These are phyloP conservation scores for Colaptes auratus DNA, from an alignment of 2,113 vertebrate species.

Conservation along the genomic window DNA sequence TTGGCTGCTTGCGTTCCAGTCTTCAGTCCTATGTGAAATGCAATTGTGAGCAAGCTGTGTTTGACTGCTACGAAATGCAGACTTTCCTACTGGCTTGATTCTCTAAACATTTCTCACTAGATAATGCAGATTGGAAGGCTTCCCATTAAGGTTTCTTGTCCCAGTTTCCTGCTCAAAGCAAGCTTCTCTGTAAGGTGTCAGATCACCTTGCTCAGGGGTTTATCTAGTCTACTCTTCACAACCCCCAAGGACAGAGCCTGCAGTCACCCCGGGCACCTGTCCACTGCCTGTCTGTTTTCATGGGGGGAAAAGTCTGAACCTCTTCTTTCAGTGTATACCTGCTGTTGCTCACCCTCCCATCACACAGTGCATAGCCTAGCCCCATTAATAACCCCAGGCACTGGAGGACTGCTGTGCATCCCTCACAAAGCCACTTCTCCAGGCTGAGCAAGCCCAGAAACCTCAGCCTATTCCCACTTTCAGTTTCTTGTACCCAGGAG, in stretches of 20 bases:
- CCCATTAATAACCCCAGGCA: neutral
- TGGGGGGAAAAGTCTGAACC: neutral
- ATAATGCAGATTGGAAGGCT: neutral
- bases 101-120: neutral
- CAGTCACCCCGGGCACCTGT: neutral
- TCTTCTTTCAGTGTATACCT: neutral
- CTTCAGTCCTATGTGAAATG: neutral
- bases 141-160: neutral
- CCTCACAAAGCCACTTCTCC: neutral
- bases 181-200: neutral
- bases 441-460: neutral
- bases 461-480: neutral
- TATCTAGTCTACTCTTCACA: neutral
- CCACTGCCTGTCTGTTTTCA: neutral
- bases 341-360: neutral
- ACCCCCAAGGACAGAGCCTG: neutral
- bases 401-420: neutral
- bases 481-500: neutral
- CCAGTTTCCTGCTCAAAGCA: neutral
- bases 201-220: neutral
- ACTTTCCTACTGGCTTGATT: neutral
- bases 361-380: neutral
- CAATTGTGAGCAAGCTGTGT: neutral
- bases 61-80: neutral
- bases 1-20: neutral